A percentile compares a stretch with the other conserved stretches of the same genome.
Evolutionary conservation across 2,113 vertebrate genomes (phyloP).

Genomic region (Xiphophorus couchianus): DNA sequence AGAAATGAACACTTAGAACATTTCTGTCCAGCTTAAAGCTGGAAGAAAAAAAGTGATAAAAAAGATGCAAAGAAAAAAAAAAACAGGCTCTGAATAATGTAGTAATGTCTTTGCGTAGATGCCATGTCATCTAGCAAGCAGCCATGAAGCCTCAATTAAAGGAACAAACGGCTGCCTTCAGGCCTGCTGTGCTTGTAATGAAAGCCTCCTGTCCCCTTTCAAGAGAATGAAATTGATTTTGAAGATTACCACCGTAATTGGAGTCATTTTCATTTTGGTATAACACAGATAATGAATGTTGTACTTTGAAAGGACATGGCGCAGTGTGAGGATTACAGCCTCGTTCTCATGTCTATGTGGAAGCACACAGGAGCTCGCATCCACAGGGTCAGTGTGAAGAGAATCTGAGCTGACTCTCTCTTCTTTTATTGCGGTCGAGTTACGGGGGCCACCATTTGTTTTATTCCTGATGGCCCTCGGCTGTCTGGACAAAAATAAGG

Average conservation of each 20-base stretch:
- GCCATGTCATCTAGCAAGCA: neutral
- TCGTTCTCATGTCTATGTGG: neutral
- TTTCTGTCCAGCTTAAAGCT: neutral
- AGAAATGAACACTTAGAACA: no score
- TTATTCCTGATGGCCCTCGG: constrained; percentile 18
- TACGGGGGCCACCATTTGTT: constrained; percentile 7
- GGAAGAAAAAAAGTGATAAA: neutral
- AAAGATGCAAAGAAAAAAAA: neutral
- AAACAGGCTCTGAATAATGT: neutral
- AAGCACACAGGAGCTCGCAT: neutral
- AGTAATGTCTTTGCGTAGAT: neutral
- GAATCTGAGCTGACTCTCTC: constrained; percentile 59
- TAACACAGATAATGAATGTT: constrained; percentile 15
- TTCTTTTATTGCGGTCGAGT: constrained; percentile 33
- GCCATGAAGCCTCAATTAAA: constrained; percentile 1
- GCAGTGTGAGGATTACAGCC: constrained; percentile 1
- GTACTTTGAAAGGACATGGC: constrained; percentile 7
- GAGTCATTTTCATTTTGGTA: constrained; percentile 12
- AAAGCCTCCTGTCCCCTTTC: constrained; percentile 6
- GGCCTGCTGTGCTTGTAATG: neutral
- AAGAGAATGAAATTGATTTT: constrained; percentile 18
- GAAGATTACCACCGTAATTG: constrained; percentile 10
- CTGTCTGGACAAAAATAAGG: constrained; percentile 35
- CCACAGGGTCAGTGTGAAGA: constrained; percentile 47
- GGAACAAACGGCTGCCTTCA: neutral